Conservation (phyloP, 2,888 invertebrate genomes). For the Ennomos erosarius region DNA sequence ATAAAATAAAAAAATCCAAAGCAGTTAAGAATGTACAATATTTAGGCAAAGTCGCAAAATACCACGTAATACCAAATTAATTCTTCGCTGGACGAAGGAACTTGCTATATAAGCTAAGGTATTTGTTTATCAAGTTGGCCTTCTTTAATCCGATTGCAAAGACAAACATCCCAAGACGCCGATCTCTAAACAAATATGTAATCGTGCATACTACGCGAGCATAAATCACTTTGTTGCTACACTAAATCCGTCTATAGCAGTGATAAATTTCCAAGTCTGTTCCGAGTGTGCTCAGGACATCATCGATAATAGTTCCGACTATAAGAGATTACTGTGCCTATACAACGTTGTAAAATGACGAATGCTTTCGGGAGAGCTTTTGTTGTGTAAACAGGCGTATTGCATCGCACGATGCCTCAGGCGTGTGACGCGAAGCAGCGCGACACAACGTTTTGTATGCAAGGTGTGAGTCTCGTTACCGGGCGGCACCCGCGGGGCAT, state of each 20-base stretch:
- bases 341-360: slow-evolving; percentile 19
- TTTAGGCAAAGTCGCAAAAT: too few relatives aligned
- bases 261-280: slow-evolving; percentile 44
- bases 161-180: slow-evolving; percentile 20
- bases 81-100: too few relatives aligned
- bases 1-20: too few relatives aligned
- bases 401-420: slow-evolving; percentile 33
- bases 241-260: slow-evolving; percentile 52
- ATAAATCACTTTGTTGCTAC: slow-evolving; percentile 49
- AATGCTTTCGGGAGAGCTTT: slow-evolving; percentile 21
- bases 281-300: slow-evolving; percentile 40
- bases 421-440: slow-evolving; percentile 24
- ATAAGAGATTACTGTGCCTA: slow-evolving; percentile 15
- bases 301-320: slow-evolving; percentile 37
- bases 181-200: slow-evolving; percentile 25
- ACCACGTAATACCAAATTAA: too few relatives aligned
- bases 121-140: slow-evolving; percentile 1
- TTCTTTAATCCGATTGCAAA: slow-evolving; percentile 18
- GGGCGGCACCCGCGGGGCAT: slow-evolving; percentile 64
- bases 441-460: slow-evolving; percentile 61
- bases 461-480: slow-evolving; percentile 69
- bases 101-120: too few relatives aligned
- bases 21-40: too few relatives aligned
- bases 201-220: slow-evolving; percentile 30
- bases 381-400: slow-evolving; percentile 47